Percentiles rank a stretch among this genome's conserved stretches.
Conservation (phyloP, 2,113 vertebrate genomes). For the Cettia cetti region DNA sequence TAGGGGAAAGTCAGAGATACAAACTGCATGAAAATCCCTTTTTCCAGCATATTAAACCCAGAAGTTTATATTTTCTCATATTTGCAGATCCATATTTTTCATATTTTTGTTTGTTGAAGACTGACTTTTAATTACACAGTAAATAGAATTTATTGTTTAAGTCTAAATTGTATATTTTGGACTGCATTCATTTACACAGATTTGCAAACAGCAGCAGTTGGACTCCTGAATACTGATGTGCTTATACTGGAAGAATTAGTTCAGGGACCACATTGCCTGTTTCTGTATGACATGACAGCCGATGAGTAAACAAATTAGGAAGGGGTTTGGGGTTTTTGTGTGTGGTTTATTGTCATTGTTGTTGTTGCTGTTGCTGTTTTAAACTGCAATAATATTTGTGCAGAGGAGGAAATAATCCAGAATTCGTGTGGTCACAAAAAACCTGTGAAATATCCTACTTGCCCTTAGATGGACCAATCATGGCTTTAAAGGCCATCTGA, state of each 20-base stretch:
- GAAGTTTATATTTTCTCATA: not conserved
- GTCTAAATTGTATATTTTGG: constrained; percentile 17
- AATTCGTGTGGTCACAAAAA: not conserved
- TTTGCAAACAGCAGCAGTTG: constrained; percentile 49
- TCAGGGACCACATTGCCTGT: not conserved
- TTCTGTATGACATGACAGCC: not conserved
- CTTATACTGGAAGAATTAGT: not conserved
- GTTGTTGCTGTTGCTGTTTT: not conserved
- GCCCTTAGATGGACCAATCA: not conserved
- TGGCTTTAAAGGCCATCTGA: not conserved
- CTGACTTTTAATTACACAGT: constrained; percentile 57
- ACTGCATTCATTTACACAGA: constrained; percentile 44
- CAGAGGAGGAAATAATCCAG: not conserved
- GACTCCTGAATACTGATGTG: constrained; percentile 34
- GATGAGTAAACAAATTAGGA: not conserved
- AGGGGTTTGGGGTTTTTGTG: not conserved
- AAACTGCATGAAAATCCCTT: not conserved
- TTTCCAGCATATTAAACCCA: not conserved
- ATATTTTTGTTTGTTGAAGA: constrained; percentile 55
- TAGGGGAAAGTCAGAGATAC: not conserved
- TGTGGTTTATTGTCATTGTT: not conserved
- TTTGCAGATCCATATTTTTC: constrained; percentile 28
- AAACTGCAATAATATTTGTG: not conserved
- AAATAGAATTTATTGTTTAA: constrained; percentile 45
- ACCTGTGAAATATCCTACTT: not conserved